Evolutionary conservation across 2,113 vertebrate species (phyloP), one percentile per base, ranked within the genome.

Genomic region (Atherinomorus stipes): DNA sequence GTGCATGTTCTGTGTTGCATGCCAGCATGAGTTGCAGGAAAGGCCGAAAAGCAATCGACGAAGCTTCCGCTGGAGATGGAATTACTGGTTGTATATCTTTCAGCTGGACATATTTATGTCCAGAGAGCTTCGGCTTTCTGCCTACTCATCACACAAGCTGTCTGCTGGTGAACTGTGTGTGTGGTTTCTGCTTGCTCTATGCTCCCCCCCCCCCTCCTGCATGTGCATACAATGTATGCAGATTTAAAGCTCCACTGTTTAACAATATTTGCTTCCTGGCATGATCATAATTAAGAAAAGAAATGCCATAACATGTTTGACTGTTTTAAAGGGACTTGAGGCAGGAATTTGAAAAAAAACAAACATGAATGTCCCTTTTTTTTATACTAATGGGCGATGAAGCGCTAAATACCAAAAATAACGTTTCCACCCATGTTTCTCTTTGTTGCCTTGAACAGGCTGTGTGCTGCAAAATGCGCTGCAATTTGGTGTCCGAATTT

Each of bases 71-170:
- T 49, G 54, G 53, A 80, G 86, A 75, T 88, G 88, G 80, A 77
- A 86, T 77, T 85, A 83, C 89, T 53, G 64, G 84, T 65, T 84
- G 81, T 90, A 91, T 67, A 88, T 88, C 90, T 89, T 80, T 63
- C 78, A 44, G 69, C 74, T 61, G 79, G 87, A 90, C 88, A 78
- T 88, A 78, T 90, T 92, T 89, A 85, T 85, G 87, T 78, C 72
- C 83, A 34, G 71, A 83, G 84, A 64, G 79, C 80, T 73, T 71
- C 23, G 64, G 49, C 83, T 80, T 88, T 90, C 84, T 90, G 90
- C 89, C 85, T 66, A 81, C 80, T 93, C 90, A 88, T 90, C 88
- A 90, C 61, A 74, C 84, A 64, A 26, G 50, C 61, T 74, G 81
- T 73, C 71, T 51, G 66, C 21, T 52, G 52, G 49, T 64, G 65